A percentile compares a stretch with the other conserved stretches of the same genome.
Conservation (phyloP, 2,797 vertebrate species). For the Labroides dimidiatus region DNA sequence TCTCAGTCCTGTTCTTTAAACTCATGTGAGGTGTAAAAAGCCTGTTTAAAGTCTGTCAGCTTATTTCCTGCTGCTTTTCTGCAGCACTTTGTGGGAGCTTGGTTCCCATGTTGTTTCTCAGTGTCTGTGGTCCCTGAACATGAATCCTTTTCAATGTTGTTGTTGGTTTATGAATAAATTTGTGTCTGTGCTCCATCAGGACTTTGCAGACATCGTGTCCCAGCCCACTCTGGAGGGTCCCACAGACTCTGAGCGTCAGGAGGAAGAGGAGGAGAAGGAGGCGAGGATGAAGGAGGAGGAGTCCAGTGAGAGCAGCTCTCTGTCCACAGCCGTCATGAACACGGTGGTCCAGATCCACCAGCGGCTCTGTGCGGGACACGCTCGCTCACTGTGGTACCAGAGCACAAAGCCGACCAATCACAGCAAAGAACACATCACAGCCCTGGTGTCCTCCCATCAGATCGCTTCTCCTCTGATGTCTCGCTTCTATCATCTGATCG, state of each 20-base stretch:
- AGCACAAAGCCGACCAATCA: slow-evolving; percentile 76
- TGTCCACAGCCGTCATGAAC: slow-evolving; percentile 86
- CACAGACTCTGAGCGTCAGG: slow-evolving; percentile 69
- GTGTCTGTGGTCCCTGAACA: no score
- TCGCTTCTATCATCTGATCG: slow-evolving; percentile 91
- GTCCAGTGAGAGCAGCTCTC: slow-evolving; percentile 58
- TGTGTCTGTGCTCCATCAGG: slow-evolving; percentile 76
- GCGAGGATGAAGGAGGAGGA: slow-evolving; percentile 43
- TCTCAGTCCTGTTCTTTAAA: no score
- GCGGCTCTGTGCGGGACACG: slow-evolving; percentile 87
- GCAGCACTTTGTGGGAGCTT: no score
- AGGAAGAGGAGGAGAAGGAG: slow-evolving; percentile 27
- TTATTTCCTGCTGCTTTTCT: no score
- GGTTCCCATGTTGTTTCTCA: no score
- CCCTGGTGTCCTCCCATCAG: slow-evolving; percentile 92
- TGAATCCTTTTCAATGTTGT: no score
- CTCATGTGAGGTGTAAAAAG: no score
- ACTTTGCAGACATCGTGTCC: slow-evolving; percentile 91
- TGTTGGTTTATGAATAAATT: no score
- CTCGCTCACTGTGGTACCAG: slow-evolving; percentile 92
- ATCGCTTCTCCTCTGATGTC: slow-evolving; percentile 89
- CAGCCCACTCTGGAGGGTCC: slow-evolving; percentile 88
- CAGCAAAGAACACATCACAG: slow-evolving; percentile 85
- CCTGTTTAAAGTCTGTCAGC: no score
- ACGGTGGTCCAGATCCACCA: slow-evolving; percentile 89